Percentiles rank a stretch among this genome's conserved stretches.
These are phyloP conservation scores for Drosophila tripunctata DNA, from an alignment of 2,888 invertebrate genomes.

Conservation along the genomic window DNA sequence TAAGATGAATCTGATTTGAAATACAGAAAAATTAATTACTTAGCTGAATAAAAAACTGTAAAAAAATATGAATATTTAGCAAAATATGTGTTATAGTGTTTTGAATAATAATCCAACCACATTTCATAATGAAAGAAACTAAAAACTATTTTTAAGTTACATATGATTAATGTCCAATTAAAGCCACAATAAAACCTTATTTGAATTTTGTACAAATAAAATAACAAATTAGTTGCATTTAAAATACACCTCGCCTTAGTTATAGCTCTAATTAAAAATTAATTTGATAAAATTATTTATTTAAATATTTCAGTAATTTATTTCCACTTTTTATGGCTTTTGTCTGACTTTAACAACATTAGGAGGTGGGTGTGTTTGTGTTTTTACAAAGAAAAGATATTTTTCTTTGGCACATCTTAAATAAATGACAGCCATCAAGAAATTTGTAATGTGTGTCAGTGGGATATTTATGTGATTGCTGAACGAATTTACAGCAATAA, in stretches of 20 bases:
- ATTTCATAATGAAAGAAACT: too few relatives aligned
- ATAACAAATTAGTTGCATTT: background rate
- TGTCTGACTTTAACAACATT: background rate
- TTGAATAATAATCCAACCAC: too few relatives aligned
- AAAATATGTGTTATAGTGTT: too few relatives aligned
- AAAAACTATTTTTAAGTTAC: too few relatives aligned
- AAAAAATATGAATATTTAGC: too few relatives aligned
- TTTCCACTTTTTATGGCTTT: constrained; percentile 19
- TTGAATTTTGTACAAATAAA: background rate
- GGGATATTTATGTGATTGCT: constrained; percentile 67
- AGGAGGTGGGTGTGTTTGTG: constrained; percentile 1
- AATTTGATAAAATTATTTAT: constrained; percentile 6
- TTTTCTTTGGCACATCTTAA: constrained; percentile 36
- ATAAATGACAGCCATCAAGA: constrained; percentile 51
- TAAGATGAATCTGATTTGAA: too few relatives aligned
- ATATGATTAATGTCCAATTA: too few relatives aligned
- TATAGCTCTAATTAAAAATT: background rate
- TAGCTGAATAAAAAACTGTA: too few relatives aligned
- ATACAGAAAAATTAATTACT: too few relatives aligned
- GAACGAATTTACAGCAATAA: constrained; percentile 66
- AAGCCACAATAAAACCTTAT: too few relatives aligned
- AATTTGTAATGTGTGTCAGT: constrained; percentile 47
- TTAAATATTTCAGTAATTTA: background rate
- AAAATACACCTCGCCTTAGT: background rate
- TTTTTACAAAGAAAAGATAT: constrained; percentile 23